Conservation (phyloP, 2,888 invertebrate genomes). For the Diaprepes abbreviatus region DNA sequence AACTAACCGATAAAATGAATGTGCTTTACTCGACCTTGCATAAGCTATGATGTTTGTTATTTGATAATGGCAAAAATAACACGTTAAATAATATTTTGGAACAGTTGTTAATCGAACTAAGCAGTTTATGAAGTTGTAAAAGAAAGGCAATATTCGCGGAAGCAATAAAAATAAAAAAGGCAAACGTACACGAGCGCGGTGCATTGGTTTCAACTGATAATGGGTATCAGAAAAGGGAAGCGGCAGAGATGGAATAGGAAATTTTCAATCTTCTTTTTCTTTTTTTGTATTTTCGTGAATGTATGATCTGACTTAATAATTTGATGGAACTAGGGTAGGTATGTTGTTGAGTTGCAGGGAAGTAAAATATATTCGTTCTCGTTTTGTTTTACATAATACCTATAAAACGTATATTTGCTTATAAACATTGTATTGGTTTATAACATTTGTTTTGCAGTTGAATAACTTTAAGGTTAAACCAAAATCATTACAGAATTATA, state of each 20-base stretch:
- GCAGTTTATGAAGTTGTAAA: slow-evolving; percentile 47
- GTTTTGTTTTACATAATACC: slow-evolving; percentile 15
- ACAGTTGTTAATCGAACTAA: slow-evolving; percentile 52
- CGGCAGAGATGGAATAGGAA: slow-evolving; percentile 43
- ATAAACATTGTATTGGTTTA: too few species aligned
- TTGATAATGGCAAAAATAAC: too few species aligned
- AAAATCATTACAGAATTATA: too few species aligned
- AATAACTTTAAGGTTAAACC: too few species aligned
- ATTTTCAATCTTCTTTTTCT: slow-evolving; percentile 35
- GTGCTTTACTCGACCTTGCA: too few species aligned
- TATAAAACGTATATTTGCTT: slow-evolving; percentile 2
- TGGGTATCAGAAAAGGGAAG: slow-evolving; percentile 44
- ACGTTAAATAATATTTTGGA: background rate
- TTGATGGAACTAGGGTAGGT: slow-evolving; percentile 32
- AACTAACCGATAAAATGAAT: too few species aligned
- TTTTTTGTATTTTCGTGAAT: slow-evolving; percentile 33
- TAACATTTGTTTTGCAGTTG: too few species aligned
- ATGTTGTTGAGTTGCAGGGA: slow-evolving; percentile 9
- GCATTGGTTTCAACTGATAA: slow-evolving; percentile 55
- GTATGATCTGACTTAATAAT: slow-evolving; percentile 45
- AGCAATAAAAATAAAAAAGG: slow-evolving; percentile 63
- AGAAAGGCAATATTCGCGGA: slow-evolving; percentile 56
- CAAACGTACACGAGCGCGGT: slow-evolving; percentile 50
- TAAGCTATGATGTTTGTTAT: too few species aligned
- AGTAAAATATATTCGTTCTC: slow-evolving; percentile 3